Evolutionary conservation across 2,113 vertebrate genomes (phyloP), one percentile per base, ranked within the genome.

Genomic region (Pelecanoides urinatrix): DNA sequence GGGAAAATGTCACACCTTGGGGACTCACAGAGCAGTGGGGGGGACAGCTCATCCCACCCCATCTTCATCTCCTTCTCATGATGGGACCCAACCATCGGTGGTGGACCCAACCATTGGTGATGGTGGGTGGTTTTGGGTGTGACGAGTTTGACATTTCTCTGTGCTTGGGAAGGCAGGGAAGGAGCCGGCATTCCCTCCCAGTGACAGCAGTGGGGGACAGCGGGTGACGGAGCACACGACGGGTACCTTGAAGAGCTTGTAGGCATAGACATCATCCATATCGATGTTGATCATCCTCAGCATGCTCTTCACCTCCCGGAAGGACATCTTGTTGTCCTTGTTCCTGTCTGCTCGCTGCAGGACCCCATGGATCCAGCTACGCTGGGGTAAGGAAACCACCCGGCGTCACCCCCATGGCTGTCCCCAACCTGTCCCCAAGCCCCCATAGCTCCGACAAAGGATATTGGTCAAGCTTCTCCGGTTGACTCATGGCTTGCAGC

Each of bases 401-500:
- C 0, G 1, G 38, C 0, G 0, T 36, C 93, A 59, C 63, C 68
- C 30, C 38, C 12, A 1, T 2, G 1, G 50, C 56, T 2, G 0
- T 30, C 38, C 88, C 81, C 71, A 17, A 0, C 26, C 52, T 4
- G 53, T 56, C 61, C 78, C 78, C 65, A 9, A 3, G 13, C 10
- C 29, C 50, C 40, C 56, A 4, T 9, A 34, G 40, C 61, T 30
- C 82, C 7, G 0, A 9, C 13, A 25, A 96, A 99, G 99, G 99
- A 99, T 99, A 99, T 98, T 99, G 99, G 88, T 99, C 99, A 1
- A 99, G 98, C 68, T 99, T 99, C 86, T 99, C 99, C 5, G 97
- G 97, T 96, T 99, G 99, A 95, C 96, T 99, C 99, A 99, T 99
- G 97, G 97, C 98, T 76, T 98, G 97, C 20, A 98, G 98, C 26